Percentiles rank a stretch among this genome's conserved stretches.
These are phyloP conservation scores for Scophthalmus maximus DNA, from an alignment of 2,113 vertebrate genomes.

Conservation along the genomic window DNA sequence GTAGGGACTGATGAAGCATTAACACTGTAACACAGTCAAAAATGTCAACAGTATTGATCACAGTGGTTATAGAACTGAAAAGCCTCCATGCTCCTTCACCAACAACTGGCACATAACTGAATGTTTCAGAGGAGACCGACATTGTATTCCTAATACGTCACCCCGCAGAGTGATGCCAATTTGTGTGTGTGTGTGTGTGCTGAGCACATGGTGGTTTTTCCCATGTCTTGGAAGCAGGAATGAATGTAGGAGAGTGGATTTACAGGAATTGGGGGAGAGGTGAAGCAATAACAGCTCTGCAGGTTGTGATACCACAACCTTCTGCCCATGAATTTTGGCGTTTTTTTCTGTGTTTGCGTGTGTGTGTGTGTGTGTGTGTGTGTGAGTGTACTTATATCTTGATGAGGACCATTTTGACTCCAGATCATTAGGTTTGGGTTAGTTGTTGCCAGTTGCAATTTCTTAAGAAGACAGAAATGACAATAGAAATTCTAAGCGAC, in stretches of 20 bases:
- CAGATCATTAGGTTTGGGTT: too few relatives aligned
- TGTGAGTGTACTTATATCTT: background rate
- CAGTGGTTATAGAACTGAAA: background rate
- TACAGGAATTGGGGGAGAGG: slow-evolving; percentile 30
- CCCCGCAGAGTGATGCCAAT: background rate
- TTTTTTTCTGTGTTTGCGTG: background rate
- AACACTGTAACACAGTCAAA: too few relatives aligned
- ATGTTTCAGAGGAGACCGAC: background rate
- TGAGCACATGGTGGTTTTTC: background rate
- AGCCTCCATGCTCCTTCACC: background rate
- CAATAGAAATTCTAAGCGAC: too few relatives aligned
- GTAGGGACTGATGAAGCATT: too few relatives aligned
- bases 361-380: background rate
- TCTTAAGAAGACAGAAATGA: too few relatives aligned
- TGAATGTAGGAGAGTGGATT: slow-evolving; percentile 23
- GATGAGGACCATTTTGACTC: too few relatives aligned
- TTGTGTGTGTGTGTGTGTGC: background rate
- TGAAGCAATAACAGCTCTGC: slow-evolving; percentile 19
- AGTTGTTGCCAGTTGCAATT: too few relatives aligned
- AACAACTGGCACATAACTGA: background rate
- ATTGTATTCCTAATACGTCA: background rate
- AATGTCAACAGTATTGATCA: too few relatives aligned
- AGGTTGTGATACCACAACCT: background rate
- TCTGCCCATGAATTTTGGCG: slow-evolving; percentile 9
- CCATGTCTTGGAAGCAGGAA: background rate